These are phyloP conservation scores for Acanthopleura granulata DNA, from an alignment of 2,888 invertebrate genomes.

Conservation along the genomic window DNA sequence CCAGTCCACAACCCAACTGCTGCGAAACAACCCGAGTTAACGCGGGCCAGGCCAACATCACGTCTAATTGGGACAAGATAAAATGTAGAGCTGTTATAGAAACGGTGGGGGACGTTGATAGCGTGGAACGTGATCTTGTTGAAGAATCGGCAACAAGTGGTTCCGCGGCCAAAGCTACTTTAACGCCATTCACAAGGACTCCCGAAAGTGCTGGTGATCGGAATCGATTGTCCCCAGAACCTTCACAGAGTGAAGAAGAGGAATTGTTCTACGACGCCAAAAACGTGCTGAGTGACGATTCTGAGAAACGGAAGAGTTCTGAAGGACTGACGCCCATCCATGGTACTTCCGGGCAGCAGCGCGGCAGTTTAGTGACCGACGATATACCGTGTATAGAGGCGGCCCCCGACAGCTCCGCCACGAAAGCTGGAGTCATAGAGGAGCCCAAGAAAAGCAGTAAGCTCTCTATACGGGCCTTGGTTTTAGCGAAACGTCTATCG, in stretches of 20 bases:
- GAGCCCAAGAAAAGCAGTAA: neutral
- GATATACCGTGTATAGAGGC: conserved; percentile 15
- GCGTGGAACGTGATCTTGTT: too few species aligned
- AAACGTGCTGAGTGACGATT: neutral
- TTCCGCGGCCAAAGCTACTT: too few species aligned
- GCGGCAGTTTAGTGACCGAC: neutral
- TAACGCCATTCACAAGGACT: too few species aligned
- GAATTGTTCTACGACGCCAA: conserved; percentile 8
- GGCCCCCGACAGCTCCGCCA: neutral
- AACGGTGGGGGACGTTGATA: neutral
- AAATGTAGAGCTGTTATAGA: neutral
- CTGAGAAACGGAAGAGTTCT: neutral
- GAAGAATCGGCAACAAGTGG: too few species aligned
- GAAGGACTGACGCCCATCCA: neutral
- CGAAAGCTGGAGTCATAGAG: neutral
- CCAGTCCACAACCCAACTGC: too few species aligned
- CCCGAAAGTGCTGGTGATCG: too few species aligned
- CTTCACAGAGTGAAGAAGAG: conserved; percentile 5
- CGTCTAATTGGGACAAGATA: too few species aligned
- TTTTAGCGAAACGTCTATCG: neutral
- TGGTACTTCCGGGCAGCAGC: neutral
- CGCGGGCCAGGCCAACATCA: too few species aligned
- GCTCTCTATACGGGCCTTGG: neutral
- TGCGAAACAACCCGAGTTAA: too few species aligned
- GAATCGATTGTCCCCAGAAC: conserved; percentile 2